Evolutionary conservation across 2,113 vertebrate genomes (phyloP), one percentile per base, ranked within the genome.

Genomic region (Pyxicephalus adspersus): DNA sequence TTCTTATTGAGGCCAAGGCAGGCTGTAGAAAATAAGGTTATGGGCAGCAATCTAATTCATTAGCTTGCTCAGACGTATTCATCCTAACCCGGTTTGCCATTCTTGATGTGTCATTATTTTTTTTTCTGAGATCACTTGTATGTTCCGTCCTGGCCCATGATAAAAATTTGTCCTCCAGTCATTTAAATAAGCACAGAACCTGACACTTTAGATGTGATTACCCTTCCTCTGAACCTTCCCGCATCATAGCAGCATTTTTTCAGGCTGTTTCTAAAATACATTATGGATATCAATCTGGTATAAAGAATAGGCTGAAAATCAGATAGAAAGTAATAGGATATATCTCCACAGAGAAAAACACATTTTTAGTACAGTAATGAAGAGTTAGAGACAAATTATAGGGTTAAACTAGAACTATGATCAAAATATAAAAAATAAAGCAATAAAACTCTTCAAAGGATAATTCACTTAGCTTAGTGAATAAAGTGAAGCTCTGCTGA

Each of bases 191-290:
- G 65, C 34, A 23, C 29, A 60, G 17, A 66, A 68, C 77, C 54
- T 79, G 77, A 64, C 77, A 79, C 51, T 79, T 66, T 60, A 78
- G 64, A 79, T 79, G 64, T 60, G 65, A 79, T 79, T 79, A 79
- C 77, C 77, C 77, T 79, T 70, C 65, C n/a, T 22, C 55, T 79
- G 77, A 79, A 79, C 77, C 68, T 66, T 45, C 50, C 20, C 15
- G 54, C 31, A 79, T 57, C 54, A 57, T 16, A 54, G 17, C 75
- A 29, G 50, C 20, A 22, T 65, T 73, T 76, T 57, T 58, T 60
- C 20, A 5, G 23, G 71, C n/a, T 25, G 20, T 61, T 25, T 58
- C n/a, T 74, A 58, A 58, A 23, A 74, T 74, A 38, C n/a, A 74
- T 16, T n/a, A 26, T 5, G 25, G 19, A 57, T 45, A 45, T 45